Evolutionary conservation across 1,140 invertebrate species (phyloP).

Genomic region (Periplaneta americana): DNA sequence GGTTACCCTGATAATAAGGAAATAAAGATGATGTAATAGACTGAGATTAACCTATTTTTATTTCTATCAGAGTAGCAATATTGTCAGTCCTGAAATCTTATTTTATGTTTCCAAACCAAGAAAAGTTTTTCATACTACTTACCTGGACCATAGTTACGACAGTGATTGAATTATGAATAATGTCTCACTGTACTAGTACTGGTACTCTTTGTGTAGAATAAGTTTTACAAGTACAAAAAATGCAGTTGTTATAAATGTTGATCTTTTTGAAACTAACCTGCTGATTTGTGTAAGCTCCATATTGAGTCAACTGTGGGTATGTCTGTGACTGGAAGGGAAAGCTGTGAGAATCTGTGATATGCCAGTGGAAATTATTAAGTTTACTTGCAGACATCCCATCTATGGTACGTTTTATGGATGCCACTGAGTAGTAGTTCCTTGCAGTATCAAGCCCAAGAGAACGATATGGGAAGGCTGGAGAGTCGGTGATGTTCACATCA

Average conservation of each 20-base stretch:
- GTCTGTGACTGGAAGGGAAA: constrained; percentile 66
- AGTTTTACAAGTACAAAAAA: too few species aligned
- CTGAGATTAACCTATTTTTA: too few species aligned
- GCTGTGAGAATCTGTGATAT: constrained; percentile 76
- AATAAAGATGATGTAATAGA: too few species aligned
- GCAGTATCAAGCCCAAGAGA: constrained; percentile 67
- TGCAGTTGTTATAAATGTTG: not conserved
- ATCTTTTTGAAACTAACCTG: constrained; percentile 34
- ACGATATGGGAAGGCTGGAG: constrained; percentile 27
- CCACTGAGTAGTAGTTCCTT: constrained; percentile 66
- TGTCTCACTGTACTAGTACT: too few species aligned
- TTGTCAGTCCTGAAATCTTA: too few species aligned
- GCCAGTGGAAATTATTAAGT: constrained; percentile 83
- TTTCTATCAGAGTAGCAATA: too few species aligned
- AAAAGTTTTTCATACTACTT: too few species aligned
- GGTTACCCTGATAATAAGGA: too few species aligned
- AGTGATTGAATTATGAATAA: not conserved
- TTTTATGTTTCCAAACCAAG: too few species aligned
- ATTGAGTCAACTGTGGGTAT: constrained; percentile 62
- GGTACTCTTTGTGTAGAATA: too few species aligned
- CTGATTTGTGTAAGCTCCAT: constrained; percentile 66
- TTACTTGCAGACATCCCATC: constrained; percentile 78
- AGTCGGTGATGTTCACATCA: constrained; percentile 24
- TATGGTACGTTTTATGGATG: constrained; percentile 63
- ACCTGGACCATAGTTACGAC: too few species aligned